phyloP scores from a whole-genome alignment of 2,797 vertebrate genomes.

The Oceanodroma leucorhoa region DNA sequence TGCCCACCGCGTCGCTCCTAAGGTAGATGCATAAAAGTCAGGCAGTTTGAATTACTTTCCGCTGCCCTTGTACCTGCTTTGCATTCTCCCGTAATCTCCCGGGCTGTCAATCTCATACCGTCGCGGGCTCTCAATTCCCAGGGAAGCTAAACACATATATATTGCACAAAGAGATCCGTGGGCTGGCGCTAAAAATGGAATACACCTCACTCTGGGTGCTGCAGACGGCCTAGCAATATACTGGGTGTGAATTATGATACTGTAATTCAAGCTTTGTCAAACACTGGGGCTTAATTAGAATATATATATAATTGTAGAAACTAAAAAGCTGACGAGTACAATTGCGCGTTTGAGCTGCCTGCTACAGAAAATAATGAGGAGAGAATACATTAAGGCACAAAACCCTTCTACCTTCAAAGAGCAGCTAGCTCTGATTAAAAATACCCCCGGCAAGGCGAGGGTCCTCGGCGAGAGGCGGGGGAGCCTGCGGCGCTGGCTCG shows the following conservation, averaged over 20 bases:
- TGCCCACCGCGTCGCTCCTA: accelerated
- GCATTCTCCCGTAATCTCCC: slow-evolving; percentile 18
- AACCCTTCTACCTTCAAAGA: slow-evolving; percentile 55
- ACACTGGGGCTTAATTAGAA: slow-evolving; percentile 72
- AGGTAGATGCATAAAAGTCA: background rate
- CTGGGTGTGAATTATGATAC: slow-evolving; percentile 59
- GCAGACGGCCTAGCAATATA: slow-evolving; percentile 27
- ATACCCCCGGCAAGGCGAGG: background rate
- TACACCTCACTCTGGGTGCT: background rate
- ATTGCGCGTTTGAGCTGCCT: slow-evolving; percentile 54
- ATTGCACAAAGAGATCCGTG: slow-evolving; percentile 21
- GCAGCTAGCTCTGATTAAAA: slow-evolving; percentile 45
- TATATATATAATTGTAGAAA: slow-evolving; percentile 67
- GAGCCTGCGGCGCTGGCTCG: background rate
- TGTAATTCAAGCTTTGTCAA: slow-evolving; percentile 71
- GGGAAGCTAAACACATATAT: slow-evolving; percentile 15
- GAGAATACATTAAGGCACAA: slow-evolving; percentile 55
- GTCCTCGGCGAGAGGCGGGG: background rate
- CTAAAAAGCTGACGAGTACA: slow-evolving; percentile 49
- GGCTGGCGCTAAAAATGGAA: slow-evolving; percentile 10
- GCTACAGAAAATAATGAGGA: slow-evolving; percentile 64
- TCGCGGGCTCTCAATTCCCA: slow-evolving; percentile 10
- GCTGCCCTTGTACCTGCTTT: slow-evolving; percentile 45
- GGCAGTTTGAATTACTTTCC: background rate
- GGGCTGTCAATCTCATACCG: background rate